A percentile compares a stretch with the other conserved stretches of the same genome.
phyloP scores from a whole-genome alignment of 2,113 vertebrate species.

The Corapipo altera region DNA sequence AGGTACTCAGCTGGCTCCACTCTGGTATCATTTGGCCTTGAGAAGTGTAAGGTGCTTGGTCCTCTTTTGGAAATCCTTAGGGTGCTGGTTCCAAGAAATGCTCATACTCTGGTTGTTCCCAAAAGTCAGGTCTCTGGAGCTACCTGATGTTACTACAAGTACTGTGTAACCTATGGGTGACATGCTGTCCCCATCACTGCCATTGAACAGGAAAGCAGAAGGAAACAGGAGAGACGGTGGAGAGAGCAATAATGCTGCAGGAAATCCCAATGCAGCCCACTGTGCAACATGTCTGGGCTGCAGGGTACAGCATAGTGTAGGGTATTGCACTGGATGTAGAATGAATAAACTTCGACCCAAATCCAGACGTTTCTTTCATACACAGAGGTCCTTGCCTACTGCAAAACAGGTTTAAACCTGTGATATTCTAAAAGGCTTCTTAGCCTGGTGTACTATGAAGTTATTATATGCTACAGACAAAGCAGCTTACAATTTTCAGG shows the following conservation, averaged over 20 bases:
- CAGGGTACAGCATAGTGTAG: accelerated
- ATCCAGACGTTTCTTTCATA: background rate
- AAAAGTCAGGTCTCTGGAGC: background rate
- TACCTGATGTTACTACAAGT: background rate
- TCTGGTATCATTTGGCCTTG: background rate
- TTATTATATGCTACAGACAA: background rate
- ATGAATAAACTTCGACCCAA: background rate
- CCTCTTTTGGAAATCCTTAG: background rate
- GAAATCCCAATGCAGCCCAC: background rate
- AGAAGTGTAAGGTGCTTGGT: background rate
- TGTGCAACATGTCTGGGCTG: background rate
- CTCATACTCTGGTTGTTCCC: background rate
- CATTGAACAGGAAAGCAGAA: background rate
- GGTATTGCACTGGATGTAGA: background rate
- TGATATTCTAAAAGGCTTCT: background rate
- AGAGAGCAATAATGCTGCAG: accelerated
- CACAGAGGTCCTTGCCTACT: background rate
- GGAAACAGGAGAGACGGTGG: accelerated
- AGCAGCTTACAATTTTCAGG: background rate
- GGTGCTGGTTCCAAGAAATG: background rate
- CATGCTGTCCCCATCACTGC: background rate
- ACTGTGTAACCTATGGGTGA: too few species aligned
- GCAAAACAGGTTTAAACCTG: background rate
- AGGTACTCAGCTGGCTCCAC: background rate
- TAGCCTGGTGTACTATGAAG: background rate